Evolutionary conservation across 2,888 invertebrate genomes (phyloP).

Genomic region (Nephrotoma appendiculata): DNA sequence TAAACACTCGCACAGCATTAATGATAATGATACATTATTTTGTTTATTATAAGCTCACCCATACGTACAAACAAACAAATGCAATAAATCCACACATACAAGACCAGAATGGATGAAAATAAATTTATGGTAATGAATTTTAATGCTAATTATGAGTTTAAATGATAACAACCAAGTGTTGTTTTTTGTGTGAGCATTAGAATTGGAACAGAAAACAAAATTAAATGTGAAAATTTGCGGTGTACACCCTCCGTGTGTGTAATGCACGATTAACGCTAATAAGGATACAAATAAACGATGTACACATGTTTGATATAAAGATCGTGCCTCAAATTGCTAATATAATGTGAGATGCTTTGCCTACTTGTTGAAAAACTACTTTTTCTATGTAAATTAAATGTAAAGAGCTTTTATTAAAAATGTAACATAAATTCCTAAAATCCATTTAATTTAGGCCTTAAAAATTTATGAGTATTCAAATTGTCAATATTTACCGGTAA

Average conservation of each 20-base stretch:
- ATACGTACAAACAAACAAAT: not conserved
- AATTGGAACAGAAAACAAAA: not conserved
- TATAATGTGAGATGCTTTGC: not conserved
- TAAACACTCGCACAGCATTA: not conserved
- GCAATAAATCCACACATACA: not conserved
- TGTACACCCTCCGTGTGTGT: not conserved
- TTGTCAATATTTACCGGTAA: too few species aligned
- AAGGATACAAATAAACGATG: not conserved
- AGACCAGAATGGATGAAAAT: not conserved
- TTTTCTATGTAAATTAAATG: too few species aligned
- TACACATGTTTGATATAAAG: not conserved
- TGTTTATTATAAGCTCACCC: not conserved
- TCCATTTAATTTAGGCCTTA: too few species aligned
- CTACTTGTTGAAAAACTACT: too few species aligned
- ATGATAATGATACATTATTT: not conserved
- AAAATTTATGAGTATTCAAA: too few species aligned
- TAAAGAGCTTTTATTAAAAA: too few species aligned
- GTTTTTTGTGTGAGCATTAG: not conserved
- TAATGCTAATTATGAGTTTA: not conserved
- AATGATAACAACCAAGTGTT: not conserved
- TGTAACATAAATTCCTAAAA: too few species aligned
- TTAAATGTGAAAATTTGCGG: not conserved
- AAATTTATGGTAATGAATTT: not conserved
- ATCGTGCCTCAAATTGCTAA: not conserved
- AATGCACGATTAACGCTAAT: not conserved